Base-by-base conservation (phyloP, 92 coral and sea anemone species). In the Metridium senile region DNA sequence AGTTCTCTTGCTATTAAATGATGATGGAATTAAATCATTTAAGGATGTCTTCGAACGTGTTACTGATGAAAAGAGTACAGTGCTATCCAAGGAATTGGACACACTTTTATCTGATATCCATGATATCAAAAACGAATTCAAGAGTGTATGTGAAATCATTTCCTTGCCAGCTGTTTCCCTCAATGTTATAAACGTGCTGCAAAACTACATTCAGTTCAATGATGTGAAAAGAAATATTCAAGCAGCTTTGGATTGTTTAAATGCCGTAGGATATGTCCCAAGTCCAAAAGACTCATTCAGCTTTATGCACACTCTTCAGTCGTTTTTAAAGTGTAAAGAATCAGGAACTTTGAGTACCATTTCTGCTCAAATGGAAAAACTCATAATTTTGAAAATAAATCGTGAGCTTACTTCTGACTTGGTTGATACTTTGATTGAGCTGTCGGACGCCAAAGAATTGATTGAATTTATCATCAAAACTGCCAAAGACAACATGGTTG, bases 401-500 rank as follows among this genome's bases (percentile, higher is more conserved):
- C 43, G 46, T 11, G 33, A 51, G 72, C 69, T 90, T 11, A 81
- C 79, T 11, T 75, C 82, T 3, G 91, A 81, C 9, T 29, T 94
- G 39, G 86, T 81, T 25, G 74, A 73, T 45, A 80, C 92, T 25
- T 61, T 86, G 23, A 77, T 25, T 31, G 85, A 90, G 49, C 85
- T 94, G 33, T 83, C 85, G 27, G 58, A 62, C 46, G 87, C 98
- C 16, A 81, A 77, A 74, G 97, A 84, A 21, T 66, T 94, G 68
- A 75, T 91, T 22, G 67, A 64, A 0, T 94, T 94, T 58, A 72
- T 91, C 72, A 61, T 63, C 77, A 84, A 91, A 74, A 88, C 93
- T 26, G 94, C 93, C 1, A 85, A 85, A 56, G 98, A 94, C 77
- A 91, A 94, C 84, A 94, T 94, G 26, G 85, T 89, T 0, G 78